Conservation (phyloP, 2,113 vertebrate species). For the Cricetomys ansorgei region DNA sequence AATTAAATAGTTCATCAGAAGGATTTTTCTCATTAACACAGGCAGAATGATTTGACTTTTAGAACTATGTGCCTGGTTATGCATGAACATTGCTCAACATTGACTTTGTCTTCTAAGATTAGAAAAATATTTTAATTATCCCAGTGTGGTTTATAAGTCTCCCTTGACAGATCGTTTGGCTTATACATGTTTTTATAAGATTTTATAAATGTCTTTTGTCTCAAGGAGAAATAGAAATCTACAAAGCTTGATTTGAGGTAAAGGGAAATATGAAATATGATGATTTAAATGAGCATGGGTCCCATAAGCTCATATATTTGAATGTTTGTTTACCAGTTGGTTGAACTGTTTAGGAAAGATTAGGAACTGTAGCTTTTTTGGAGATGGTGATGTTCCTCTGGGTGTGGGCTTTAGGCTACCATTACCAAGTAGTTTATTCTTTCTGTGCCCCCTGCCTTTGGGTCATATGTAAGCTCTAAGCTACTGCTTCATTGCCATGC, state of each 20-base stretch:
- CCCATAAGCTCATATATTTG: background rate
- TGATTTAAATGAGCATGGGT: background rate
- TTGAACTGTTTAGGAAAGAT: background rate
- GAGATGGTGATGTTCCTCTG: background rate
- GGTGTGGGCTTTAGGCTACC: background rate
- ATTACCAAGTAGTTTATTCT: background rate
- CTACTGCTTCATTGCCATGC: background rate
- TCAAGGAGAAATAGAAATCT: background rate
- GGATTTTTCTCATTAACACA: conserved; percentile 77
- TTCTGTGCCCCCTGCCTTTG: background rate
- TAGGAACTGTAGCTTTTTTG: background rate
- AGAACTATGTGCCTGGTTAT: conserved; percentile 52
- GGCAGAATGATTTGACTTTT: conserved; percentile 73
- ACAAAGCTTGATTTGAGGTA: background rate
- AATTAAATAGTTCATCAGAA: conserved; percentile 83
- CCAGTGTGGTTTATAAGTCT: background rate
- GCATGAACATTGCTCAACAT: background rate
- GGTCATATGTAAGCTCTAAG: background rate
- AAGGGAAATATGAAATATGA: background rate
- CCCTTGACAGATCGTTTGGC: background rate
- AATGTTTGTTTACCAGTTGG: background rate
- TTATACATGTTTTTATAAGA: background rate
- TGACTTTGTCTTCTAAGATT: conserved; percentile 16
- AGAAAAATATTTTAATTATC: conserved; percentile 1
- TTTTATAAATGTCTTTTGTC: conserved; percentile 5